Evolutionary conservation across 2,113 vertebrate species (phyloP).

Genomic region (Turdus rufiventris): DNA sequence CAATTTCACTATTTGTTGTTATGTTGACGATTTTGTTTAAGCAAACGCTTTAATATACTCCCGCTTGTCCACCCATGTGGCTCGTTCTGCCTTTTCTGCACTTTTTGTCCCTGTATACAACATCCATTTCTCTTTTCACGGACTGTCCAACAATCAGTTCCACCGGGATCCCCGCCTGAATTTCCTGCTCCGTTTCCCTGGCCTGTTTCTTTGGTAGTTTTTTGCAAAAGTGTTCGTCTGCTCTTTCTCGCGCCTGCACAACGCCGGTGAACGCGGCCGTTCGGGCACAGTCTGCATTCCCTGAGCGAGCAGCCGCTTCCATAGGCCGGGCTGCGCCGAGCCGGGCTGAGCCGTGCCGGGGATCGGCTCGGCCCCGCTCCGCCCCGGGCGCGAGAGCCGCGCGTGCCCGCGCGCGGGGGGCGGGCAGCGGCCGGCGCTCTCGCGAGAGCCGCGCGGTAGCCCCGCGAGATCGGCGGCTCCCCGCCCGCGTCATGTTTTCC

Average conservation of each 20-base stretch:
- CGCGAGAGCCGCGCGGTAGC: neutral
- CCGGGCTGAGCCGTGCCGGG: too few relatives aligned
- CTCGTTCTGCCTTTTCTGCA: neutral
- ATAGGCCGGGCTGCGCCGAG: too few relatives aligned
- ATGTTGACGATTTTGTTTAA: neutral
- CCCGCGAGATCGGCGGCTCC: neutral
- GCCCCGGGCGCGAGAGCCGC: neutral
- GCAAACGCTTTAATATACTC: neutral
- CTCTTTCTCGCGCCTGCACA: fast-evolving
- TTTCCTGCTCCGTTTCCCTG: neutral
- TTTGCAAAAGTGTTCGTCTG: neutral
- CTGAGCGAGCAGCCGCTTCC: too few relatives aligned
- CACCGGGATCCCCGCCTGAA: neutral
- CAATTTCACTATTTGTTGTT: neutral
- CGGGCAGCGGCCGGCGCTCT: neutral
- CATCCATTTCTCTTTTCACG: neutral
- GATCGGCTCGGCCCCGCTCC: too few relatives aligned
- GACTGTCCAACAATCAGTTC: neutral
- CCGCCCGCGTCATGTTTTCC: neutral
- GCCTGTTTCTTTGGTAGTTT: neutral
- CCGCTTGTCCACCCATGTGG: neutral
- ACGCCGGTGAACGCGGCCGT: fast-evolving
- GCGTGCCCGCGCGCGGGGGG: neutral
- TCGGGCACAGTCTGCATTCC: fast-evolving
- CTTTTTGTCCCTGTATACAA: too few relatives aligned